Evolutionary conservation across 2,797 vertebrate species (phyloP).

Genomic region (Enteromius viviparus): DNA sequence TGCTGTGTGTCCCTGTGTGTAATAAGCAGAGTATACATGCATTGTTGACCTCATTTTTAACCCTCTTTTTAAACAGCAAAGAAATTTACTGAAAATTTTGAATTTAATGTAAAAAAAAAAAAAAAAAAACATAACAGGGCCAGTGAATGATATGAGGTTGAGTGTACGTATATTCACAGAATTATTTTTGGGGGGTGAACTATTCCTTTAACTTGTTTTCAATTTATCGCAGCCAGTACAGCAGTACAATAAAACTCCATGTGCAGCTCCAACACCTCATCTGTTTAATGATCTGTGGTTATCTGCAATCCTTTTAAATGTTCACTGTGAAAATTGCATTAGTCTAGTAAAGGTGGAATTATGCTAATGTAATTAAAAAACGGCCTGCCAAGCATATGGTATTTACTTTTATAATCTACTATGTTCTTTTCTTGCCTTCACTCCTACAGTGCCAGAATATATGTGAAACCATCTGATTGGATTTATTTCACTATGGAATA

Average conservation of each 20-base stretch:
- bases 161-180: conserved; percentile 5
- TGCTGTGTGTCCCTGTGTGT: no score
- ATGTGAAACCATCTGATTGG: conserved; percentile 7
- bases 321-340: conserved; percentile 43
- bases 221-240: background rate
- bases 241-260: conserved; percentile 21
- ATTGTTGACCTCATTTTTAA: no score
- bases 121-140: background rate
- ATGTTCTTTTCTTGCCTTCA: conserved; percentile 23
- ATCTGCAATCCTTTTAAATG: conserved; percentile 40
- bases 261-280: conserved; percentile 21
- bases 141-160: background rate
- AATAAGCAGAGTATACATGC: no score
- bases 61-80: no score
- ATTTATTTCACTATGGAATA: background rate
- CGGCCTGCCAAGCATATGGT: conserved; percentile 42
- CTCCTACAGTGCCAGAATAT: conserved; percentile 12
- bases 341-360: conserved; percentile 45
- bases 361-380: conserved; percentile 48
- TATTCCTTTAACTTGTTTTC: conserved; percentile 17
- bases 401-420: conserved; percentile 39
- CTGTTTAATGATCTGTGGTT: conserved; percentile 43
- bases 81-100: no score
- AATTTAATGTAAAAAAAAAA: background rate
- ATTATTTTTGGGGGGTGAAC: background rate